Evolutionary conservation across 1,140 invertebrate genomes (phyloP).

Genomic region (Calosoma granatense): DNA sequence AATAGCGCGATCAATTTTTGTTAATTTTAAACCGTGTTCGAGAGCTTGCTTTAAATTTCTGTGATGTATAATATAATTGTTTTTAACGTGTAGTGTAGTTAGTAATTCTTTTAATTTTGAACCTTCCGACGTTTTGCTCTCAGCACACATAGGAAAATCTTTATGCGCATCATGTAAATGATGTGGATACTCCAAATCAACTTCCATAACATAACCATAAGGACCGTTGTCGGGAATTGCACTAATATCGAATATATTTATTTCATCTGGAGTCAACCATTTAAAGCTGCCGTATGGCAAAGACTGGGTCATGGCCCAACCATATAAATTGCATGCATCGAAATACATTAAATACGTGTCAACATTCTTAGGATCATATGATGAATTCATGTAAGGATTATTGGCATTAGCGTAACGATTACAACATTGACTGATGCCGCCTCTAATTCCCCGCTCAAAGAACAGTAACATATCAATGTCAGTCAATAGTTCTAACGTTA

Average conservation of each 20-base stretch:
- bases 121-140: too few species aligned
- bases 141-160: conserved; percentile 39
- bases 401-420: conserved; percentile 34
- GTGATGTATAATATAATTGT: conserved; percentile 12
- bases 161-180: conserved; percentile 39
- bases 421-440: conserved; percentile 31
- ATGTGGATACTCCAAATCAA: conserved; percentile 25
- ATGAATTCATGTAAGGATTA: conserved; percentile 36
- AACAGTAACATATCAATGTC: conserved; percentile 35
- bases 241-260: conserved; percentile 31
- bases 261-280: conserved; percentile 25
- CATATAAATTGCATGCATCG: conserved; percentile 43
- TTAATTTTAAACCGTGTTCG: too few species aligned
- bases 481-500: too few species aligned
- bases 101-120: too few species aligned
- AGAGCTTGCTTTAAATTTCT: too few species aligned
- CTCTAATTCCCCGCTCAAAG: conserved; percentile 32
- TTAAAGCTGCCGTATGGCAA: conserved; percentile 34
- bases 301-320: conserved; percentile 33
- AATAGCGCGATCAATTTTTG: too few species aligned
- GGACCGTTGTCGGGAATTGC: conserved; percentile 28
- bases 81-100: conserved; percentile 13
- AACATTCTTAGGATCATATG: conserved; percentile 28
- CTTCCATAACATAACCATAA: conserved; percentile 41
- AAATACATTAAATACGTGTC: conserved; percentile 34